phyloP scores from a whole-genome alignment of 2,888 invertebrate genomes.

The Deroplatys truncata region DNA sequence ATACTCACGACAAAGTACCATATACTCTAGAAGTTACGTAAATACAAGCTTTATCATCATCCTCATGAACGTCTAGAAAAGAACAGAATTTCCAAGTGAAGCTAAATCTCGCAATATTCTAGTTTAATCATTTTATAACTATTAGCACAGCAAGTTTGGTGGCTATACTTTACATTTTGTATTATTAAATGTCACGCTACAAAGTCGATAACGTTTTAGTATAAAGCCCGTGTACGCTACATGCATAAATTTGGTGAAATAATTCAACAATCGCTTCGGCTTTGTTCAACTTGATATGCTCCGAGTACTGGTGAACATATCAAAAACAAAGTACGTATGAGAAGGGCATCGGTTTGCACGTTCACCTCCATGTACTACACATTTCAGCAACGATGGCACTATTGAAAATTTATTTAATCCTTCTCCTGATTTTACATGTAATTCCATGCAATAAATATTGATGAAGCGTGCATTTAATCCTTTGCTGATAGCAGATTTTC shows the following conservation, averaged over 20 bases:
- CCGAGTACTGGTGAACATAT: neutral
- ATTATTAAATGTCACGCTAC: neutral
- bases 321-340: neutral
- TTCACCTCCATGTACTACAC: neutral
- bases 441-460: neutral
- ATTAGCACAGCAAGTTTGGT: too few relatives aligned
- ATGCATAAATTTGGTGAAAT: neutral
- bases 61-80: too few relatives aligned
- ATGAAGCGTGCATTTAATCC: neutral
- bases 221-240: neutral
- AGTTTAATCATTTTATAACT: too few relatives aligned
- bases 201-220: neutral
- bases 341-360: neutral
- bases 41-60: too few relatives aligned
- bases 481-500: neutral
- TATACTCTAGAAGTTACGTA: too few relatives aligned
- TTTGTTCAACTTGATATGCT: neutral
- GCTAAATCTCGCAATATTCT: too few relatives aligned
- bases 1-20: too few relatives aligned
- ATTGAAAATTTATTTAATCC: neutral
- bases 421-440: neutral
- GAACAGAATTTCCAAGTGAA: too few relatives aligned
- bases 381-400: neutral
- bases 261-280: neutral
- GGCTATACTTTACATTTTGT: neutral